phyloP scores from a whole-genome alignment of 2,888 invertebrate species.

The Epinotia bilunana region DNA sequence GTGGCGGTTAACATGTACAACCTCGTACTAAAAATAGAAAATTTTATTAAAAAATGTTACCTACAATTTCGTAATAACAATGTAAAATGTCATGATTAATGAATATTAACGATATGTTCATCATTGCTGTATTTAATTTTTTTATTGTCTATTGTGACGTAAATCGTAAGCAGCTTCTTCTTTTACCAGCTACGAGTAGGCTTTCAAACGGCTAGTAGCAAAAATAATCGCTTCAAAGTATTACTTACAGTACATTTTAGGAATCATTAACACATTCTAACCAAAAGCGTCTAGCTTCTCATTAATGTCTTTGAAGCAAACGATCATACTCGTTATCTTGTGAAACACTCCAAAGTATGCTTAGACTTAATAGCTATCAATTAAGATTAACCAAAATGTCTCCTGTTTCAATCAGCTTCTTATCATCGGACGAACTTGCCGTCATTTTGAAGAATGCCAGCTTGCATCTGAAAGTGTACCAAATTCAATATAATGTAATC shows the following conservation, averaged over 20 bases:
- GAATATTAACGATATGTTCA: slow-evolving; percentile 15
- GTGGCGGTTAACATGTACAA: too few relatives aligned
- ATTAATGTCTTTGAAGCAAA: not conserved
- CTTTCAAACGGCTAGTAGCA: too few relatives aligned
- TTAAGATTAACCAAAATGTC: slow-evolving; percentile 12
- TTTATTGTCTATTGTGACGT: slow-evolving; percentile 29
- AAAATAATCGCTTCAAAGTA: too few relatives aligned
- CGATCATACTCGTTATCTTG: not conserved
- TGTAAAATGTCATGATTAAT: not conserved
- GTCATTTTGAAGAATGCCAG: not conserved
- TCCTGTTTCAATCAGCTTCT: not conserved
- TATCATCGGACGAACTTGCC: not conserved
- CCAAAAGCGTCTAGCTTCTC: not conserved
- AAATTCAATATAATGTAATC: not conserved
- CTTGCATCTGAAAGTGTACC: not conserved
- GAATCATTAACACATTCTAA: not conserved
- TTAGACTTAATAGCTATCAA: slow-evolving; percentile 14
- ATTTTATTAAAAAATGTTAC: not conserved
- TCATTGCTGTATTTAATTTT: slow-evolving; percentile 6
- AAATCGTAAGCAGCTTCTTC: not conserved
- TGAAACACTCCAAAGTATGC: not conserved
- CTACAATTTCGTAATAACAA: not conserved
- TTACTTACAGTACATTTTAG: not conserved
- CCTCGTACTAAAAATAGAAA: not conserved
- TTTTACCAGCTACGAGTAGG: too few relatives aligned